Percentiles rank a stretch among this genome's conserved stretches.
Evolutionary conservation across 2,797 vertebrate genomes (phyloP).

Genomic region (Phoebastria nigripes): DNA sequence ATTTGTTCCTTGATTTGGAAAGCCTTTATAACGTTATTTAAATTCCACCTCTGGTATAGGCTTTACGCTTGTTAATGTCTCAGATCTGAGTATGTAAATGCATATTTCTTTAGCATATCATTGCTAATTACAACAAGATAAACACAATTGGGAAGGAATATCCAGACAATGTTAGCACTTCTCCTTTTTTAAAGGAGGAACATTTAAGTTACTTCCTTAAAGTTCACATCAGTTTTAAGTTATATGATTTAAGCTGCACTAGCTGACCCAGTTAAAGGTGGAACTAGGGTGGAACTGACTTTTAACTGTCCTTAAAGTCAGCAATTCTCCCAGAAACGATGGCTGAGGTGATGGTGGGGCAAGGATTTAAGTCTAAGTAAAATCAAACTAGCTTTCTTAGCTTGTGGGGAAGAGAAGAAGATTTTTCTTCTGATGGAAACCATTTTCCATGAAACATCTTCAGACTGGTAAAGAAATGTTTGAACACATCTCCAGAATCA

Average conservation of each 20-base stretch:
- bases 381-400: background rate
- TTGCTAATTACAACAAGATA: background rate
- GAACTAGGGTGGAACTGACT: background rate
- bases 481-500: background rate
- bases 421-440: background rate
- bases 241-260: background rate
- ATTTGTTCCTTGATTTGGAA: slow-evolving; percentile 27
- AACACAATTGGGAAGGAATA: background rate
- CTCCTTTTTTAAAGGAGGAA: background rate
- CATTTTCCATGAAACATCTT: background rate
- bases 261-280: background rate
- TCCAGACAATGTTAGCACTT: background rate
- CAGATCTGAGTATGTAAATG: background rate
- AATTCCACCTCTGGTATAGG: background rate
- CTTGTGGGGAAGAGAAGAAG: background rate
- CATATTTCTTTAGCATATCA: background rate
- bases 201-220: background rate
- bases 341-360: background rate
- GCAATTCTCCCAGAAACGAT: background rate
- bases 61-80: slow-evolving; percentile 28
- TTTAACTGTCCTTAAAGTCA: background rate
- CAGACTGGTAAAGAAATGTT: background rate
- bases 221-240: background rate
- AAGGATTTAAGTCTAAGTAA: background rate
- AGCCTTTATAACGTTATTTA: slow-evolving; percentile 13